Evolutionary conservation across 2,888 invertebrate genomes (phyloP).

Genomic region (Autographa pulchrina): DNA sequence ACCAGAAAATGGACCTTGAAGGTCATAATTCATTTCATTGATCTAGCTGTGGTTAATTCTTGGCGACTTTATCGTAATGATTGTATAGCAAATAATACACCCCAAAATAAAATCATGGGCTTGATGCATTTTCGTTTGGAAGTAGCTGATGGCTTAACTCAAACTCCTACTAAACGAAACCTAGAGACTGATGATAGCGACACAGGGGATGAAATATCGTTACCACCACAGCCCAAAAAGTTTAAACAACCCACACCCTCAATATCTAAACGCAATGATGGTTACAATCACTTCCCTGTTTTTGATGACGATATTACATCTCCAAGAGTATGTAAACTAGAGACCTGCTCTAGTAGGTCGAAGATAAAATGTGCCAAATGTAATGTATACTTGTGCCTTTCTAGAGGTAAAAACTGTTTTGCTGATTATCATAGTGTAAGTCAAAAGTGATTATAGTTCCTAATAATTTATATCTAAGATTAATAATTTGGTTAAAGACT

Average conservation of each 20-base stretch:
- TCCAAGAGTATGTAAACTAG: neutral
- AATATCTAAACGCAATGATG: neutral
- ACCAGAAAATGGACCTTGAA: conserved; percentile 61
- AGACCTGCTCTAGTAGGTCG: neutral
- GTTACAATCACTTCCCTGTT: neutral
- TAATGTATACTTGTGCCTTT: neutral
- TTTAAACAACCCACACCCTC: neutral
- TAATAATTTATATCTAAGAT: too few relatives aligned
- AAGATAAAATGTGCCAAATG: neutral
- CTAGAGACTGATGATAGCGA: conserved; percentile 16
- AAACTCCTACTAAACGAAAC: neutral
- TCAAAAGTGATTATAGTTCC: too few relatives aligned
- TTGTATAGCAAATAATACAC: too few relatives aligned
- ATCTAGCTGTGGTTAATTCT: conserved; percentile 50
- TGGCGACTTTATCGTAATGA: conserved; percentile 18
- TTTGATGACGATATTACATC: neutral
- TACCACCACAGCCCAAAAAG: neutral
- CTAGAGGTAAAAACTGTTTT: neutral
- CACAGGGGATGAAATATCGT: neutral
- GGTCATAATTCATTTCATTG: conserved; percentile 54
- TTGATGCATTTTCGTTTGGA: neutral
- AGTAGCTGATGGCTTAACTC: neutral
- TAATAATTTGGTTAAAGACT: too few relatives aligned
- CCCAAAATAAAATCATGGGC: too few relatives aligned
- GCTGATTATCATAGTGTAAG: neutral